Evolutionary conservation across 2,797 vertebrate genomes (phyloP).

Genomic region (Chelmon rostratus): DNA sequence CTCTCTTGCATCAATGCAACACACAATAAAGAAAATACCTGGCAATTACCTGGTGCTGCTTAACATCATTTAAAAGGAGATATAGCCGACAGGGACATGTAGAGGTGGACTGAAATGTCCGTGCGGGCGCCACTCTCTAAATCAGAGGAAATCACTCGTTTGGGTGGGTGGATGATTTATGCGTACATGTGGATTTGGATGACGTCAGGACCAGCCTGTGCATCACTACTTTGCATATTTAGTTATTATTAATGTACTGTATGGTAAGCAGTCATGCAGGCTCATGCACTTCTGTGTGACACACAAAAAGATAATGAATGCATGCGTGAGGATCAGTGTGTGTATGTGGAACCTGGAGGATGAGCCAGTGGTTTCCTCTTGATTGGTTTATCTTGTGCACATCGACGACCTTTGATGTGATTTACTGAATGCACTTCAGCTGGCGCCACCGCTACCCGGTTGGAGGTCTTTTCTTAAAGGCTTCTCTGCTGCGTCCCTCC

Average conservation of each 20-base stretch:
- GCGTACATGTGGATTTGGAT: neutral
- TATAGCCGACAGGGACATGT: neutral
- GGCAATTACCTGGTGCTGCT: neutral
- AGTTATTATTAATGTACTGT: neutral
- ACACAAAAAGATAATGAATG: neutral
- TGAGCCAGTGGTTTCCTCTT: conserved; percentile 14
- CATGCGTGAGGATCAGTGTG: neutral
- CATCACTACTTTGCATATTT: neutral
- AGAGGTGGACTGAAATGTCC: neutral
- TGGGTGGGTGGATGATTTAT: neutral
- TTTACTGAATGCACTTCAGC: conserved; percentile 23
- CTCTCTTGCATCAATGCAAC: neutral
- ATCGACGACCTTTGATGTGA: conserved; percentile 16
- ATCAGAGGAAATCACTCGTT: neutral
- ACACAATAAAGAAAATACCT: neutral
- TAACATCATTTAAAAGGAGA: neutral
- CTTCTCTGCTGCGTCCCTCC: conserved; percentile 49
- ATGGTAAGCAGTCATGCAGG: neutral
- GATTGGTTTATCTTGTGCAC: conserved; percentile 28
- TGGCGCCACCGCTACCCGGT: conserved; percentile 7
- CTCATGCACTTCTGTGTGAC: neutral
- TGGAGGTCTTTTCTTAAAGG: conserved; percentile 56
- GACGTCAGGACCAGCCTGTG: neutral
- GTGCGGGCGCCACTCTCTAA: neutral
- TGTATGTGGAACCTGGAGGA: conserved; percentile 22